Evolutionary conservation across 1,140 invertebrate species (phyloP).

Genomic region (Conus ventricosus): DNA sequence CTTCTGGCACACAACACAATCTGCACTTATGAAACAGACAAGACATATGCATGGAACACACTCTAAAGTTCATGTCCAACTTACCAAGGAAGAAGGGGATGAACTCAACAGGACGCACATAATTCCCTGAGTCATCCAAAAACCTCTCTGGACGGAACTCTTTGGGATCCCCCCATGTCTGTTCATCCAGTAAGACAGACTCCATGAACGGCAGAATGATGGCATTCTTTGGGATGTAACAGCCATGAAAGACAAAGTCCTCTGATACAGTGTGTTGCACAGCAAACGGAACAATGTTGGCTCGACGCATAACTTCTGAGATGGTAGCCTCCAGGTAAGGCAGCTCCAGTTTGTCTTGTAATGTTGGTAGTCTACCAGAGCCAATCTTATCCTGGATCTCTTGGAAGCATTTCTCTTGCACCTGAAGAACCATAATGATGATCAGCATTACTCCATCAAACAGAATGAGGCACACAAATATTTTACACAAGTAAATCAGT

Average conservation of each 20-base stretch:
- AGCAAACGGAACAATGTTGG: conserved; percentile 61
- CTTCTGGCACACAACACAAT: no score
- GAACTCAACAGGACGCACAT: conserved; percentile 22
- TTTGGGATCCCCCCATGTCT: conserved; percentile 81
- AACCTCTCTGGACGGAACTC: conserved; percentile 82
- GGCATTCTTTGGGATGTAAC: conserved; percentile 65
- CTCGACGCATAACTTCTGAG: conserved; percentile 44
- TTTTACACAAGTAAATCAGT: neutral
- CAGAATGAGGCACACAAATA: neutral
- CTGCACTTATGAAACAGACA: no score
- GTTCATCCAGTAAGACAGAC: conserved; percentile 65
- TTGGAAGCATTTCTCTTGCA: conserved; percentile 88
- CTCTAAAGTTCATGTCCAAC: no score
- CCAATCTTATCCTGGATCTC: conserved; percentile 91
- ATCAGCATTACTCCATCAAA: neutral
- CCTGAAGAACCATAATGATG: conserved; percentile 45
- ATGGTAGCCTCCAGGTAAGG: conserved; percentile 51
- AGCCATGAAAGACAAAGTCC: conserved; percentile 63
- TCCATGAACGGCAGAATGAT: conserved; percentile 67
- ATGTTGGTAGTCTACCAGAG: conserved; percentile 77
- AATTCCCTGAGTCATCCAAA: conserved; percentile 56
- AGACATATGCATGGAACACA: no score
- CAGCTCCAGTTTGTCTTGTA: conserved; percentile 47
- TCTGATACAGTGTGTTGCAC: conserved; percentile 60
- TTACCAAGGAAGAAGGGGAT: conserved; percentile 42